A percentile compares a stretch with the other conserved stretches of the same genome.
Conservation (phyloP, 2,888 invertebrate species). For the Sturmia bella region DNA sequence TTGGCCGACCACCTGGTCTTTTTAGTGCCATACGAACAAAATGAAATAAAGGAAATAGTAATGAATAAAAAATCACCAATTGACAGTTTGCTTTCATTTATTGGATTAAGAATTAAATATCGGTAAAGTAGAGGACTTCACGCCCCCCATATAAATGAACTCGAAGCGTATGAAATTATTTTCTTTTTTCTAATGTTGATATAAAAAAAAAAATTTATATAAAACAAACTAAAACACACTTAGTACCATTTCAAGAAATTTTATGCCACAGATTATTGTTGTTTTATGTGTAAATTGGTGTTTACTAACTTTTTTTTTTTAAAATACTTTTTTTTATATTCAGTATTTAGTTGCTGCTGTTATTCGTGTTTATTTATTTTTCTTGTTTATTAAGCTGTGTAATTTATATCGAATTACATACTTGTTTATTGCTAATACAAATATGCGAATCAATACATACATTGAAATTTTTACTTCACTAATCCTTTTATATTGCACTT, state of each 20-base stretch:
- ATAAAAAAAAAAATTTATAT: too few relatives aligned
- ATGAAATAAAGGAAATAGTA: background rate
- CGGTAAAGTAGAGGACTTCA: background rate
- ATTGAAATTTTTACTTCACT: background rate
- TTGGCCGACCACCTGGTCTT: constrained; percentile 20
- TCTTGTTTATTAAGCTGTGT: constrained; percentile 22
- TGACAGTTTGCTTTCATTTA: constrained; percentile 56
- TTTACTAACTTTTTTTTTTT: constrained; percentile 3
- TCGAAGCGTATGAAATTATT: constrained; percentile 16
- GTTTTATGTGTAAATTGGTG: constrained; percentile 20
- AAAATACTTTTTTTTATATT: constrained; percentile 4
- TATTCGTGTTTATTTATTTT: background rate
- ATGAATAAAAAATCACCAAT: constrained; percentile 9
- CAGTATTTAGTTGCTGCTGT: background rate
- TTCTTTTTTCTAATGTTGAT: background rate
- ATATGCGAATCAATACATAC: too few relatives aligned
- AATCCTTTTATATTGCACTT: background rate
- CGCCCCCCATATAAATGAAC: background rate
- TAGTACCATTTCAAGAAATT: constrained; percentile 23
- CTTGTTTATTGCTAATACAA: constrained; percentile 21
- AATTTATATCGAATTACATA: constrained; percentile 56
- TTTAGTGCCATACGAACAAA: background rate
- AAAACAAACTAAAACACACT: background rate
- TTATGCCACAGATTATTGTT: constrained; percentile 37
- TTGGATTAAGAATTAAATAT: constrained; percentile 50